A percentile compares a stretch with the other conserved stretches of the same genome.
Conservation (phyloP, 2,797 vertebrate genomes). For the Prunella strophiata region DNA sequence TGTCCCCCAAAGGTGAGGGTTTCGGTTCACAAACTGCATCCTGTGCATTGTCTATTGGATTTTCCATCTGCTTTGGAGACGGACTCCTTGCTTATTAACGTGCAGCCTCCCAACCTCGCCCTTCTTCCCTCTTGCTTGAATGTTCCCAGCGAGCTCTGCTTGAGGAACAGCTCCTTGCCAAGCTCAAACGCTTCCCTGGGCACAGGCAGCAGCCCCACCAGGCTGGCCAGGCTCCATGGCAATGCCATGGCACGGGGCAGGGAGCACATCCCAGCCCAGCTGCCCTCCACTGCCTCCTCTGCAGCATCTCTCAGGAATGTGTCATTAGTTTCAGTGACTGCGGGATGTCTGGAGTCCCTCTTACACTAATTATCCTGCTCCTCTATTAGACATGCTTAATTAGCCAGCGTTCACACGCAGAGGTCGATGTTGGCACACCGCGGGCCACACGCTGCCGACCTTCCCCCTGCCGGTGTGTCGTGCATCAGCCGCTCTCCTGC, state of each 20-base stretch:
- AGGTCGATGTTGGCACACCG: neutral
- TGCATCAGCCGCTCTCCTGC: neutral
- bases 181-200: neutral
- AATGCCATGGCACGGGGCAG: neutral
- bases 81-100: neutral
- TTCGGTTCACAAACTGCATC: neutral
- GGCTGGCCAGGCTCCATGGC: neutral
- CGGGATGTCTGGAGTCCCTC: neutral
- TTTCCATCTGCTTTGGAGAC: neutral
- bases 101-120: neutral
- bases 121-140: neutral
- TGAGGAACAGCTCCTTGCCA: neutral
- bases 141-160: neutral
- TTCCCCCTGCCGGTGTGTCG: accelerated
- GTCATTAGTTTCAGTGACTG: neutral
- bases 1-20: neutral
- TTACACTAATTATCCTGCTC: slow-evolving; percentile 30
- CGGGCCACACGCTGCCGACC: neutral
- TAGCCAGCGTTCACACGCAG: slow-evolving; percentile 4
- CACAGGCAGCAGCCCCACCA: neutral
- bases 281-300: neutral
- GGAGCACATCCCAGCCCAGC: neutral
- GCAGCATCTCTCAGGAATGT: neutral
- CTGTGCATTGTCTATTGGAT: accelerated
- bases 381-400: slow-evolving; percentile 59